phyloP scores from a whole-genome alignment of 2,113 vertebrate genomes.

The Falcunculus frontatus region DNA sequence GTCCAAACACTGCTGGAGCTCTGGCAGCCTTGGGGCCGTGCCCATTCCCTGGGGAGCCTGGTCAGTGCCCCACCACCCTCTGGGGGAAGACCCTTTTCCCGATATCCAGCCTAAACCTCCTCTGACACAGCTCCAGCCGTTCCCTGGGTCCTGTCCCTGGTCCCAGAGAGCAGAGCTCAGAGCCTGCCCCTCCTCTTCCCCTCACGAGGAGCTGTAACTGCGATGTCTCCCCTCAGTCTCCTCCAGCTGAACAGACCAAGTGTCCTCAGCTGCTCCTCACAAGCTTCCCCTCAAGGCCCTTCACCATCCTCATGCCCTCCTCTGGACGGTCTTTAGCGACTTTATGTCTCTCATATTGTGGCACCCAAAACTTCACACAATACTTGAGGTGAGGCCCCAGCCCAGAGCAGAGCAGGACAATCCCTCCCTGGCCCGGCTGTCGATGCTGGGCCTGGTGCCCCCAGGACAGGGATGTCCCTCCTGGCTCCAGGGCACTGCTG shows the following conservation, averaged over 20 bases:
- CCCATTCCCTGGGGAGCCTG: not conserved
- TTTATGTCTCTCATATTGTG: not conserved
- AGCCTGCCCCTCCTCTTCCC: too few species aligned
- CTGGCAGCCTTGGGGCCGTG: not conserved
- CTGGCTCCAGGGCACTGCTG: not conserved
- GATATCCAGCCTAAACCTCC: accelerated
- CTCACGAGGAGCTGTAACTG: too few species aligned
- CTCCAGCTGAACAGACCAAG: too few species aligned
- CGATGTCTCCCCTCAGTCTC: too few species aligned
- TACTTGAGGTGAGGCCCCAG: not conserved
- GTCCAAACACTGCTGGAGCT: not conserved
- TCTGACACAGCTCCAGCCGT: not conserved
- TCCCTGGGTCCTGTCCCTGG: not conserved
- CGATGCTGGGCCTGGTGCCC: not conserved
- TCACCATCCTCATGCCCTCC: not conserved
- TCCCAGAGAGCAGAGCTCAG: too few species aligned
- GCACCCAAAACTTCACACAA: not conserved
- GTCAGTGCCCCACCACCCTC: not conserved
- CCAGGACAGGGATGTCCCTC: not conserved
- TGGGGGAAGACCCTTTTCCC: not conserved
- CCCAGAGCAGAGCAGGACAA: too few species aligned
- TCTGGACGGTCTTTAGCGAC: accelerated
- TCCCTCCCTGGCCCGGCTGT: too few species aligned
- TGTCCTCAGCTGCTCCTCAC: too few species aligned
- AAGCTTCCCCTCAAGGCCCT: not conserved